Conservation (phyloP, 2,797 vertebrate species). For the Pseudochaenichthys georgianus region DNA sequence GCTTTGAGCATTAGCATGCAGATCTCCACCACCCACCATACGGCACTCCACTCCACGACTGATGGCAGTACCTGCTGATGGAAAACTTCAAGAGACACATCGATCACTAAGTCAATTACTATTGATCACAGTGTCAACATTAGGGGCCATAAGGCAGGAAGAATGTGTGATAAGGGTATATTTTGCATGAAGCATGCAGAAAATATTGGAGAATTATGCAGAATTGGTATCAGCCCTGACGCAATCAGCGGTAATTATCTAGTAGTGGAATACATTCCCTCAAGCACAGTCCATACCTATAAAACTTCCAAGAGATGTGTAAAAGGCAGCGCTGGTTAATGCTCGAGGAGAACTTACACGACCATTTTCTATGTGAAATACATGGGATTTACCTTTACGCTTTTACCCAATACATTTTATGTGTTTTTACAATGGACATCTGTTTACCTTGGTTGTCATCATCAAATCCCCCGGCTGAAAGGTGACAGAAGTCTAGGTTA, state of each 20-base stretch:
- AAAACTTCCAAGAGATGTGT: conserved; percentile 19
- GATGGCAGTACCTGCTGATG: conserved; percentile 53
- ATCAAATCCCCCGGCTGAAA: conserved; percentile 6
- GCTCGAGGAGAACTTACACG: background rate
- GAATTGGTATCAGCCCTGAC: conserved; percentile 66
- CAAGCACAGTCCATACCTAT: conserved; percentile 49
- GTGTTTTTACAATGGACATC: background rate
- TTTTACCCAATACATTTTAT: background rate
- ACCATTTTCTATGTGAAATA: background rate
- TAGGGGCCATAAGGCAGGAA: conserved; percentile 44
- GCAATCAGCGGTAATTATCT: conserved; percentile 78
- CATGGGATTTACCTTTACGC: background rate
- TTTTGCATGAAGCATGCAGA: conserved; percentile 67
- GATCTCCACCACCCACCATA: conserved; percentile 19
- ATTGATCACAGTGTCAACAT: conserved; percentile 78
- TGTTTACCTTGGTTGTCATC: background rate
- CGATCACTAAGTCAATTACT: conserved; percentile 78
- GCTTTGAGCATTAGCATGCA: conserved; percentile 60
- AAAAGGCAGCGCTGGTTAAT: background rate
- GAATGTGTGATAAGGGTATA: conserved; percentile 61
- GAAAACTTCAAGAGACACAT: conserved; percentile 78
- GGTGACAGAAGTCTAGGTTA: conserved; percentile 10
- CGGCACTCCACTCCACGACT: conserved; percentile 35
- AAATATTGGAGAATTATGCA: conserved; percentile 75
- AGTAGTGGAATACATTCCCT: conserved; percentile 68